Evolutionary conservation across 2,797 vertebrate genomes (phyloP).

Genomic region (Lateolabrax maculatus): DNA sequence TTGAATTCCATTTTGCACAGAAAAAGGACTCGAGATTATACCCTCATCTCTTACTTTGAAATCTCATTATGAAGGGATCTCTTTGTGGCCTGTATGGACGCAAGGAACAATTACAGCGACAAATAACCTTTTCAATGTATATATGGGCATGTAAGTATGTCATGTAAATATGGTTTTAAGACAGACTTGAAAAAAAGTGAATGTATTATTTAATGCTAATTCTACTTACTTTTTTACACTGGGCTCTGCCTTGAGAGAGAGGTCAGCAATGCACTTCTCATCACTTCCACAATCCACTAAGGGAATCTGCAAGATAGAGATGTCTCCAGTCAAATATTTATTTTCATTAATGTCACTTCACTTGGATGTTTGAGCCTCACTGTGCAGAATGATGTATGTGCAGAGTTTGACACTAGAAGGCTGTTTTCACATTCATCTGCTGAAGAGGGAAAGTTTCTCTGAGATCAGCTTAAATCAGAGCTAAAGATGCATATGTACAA

Average conservation of each 20-base stretch:
- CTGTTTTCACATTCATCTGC: too few relatives aligned
- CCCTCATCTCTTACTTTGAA: neutral
- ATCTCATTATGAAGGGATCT: neutral
- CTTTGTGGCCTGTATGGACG: neutral
- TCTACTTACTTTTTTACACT: constrained; percentile 82
- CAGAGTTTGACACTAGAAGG: too few relatives aligned
- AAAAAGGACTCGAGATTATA: neutral
- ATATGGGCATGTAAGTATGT: neutral
- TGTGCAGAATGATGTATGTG: too few relatives aligned
- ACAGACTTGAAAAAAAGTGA: neutral
- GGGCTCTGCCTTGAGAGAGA: constrained; percentile 86
- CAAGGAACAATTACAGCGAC: neutral
- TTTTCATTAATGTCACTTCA: neutral
- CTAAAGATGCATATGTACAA: neutral
- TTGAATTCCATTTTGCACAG: neutral
- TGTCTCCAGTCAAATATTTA: neutral
- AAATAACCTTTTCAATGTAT: neutral
- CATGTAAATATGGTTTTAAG: neutral
- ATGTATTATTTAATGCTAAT: neutral
- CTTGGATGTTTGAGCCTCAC: too few relatives aligned
- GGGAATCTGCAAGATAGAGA: constrained; percentile 74
- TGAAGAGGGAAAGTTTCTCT: too few relatives aligned
- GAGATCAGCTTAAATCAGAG: neutral
- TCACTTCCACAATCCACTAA: constrained; percentile 93
- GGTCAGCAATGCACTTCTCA: constrained; percentile 91